Conservation (phyloP, 1,140 invertebrate species). For the Pogonus chalceus region DNA sequence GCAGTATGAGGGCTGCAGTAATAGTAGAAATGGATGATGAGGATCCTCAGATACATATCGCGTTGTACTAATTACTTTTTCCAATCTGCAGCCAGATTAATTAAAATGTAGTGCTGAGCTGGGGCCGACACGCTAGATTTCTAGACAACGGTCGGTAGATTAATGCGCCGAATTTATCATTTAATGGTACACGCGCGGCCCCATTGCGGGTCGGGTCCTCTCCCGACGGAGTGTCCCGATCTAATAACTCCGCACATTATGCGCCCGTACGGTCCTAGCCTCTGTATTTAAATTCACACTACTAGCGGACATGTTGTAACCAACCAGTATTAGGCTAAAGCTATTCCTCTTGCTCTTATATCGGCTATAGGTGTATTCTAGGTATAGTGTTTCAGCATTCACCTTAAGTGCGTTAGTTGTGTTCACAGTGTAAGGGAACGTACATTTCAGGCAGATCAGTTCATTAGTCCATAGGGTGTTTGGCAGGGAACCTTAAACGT, state of each 20-base stretch:
- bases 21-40: too few species aligned
- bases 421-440: too few species aligned
- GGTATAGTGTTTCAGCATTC: too few species aligned
- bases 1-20: too few species aligned
- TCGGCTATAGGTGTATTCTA: too few species aligned
- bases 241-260: not conserved
- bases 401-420: too few species aligned
- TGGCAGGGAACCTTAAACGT: too few species aligned
- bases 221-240: not conserved
- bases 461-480: too few species aligned
- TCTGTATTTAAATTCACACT: not conserved
- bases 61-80: conserved; percentile 27
- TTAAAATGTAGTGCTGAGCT: conserved; percentile 24
- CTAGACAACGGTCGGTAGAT: conserved; percentile 16
- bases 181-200: conserved; percentile 10
- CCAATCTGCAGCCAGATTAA: conserved; percentile 25
- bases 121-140: conserved; percentile 16
- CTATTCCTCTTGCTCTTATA: too few species aligned
- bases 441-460: too few species aligned
- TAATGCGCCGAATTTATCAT: conserved; percentile 18
- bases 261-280: not conserved
- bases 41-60: conserved; percentile 24
- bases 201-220: not conserved
- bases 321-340: too few species aligned
- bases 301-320: not conserved